Conservation (phyloP, 2,113 vertebrate genomes). For the Gnathonemus echidnorhynchus region DNA sequence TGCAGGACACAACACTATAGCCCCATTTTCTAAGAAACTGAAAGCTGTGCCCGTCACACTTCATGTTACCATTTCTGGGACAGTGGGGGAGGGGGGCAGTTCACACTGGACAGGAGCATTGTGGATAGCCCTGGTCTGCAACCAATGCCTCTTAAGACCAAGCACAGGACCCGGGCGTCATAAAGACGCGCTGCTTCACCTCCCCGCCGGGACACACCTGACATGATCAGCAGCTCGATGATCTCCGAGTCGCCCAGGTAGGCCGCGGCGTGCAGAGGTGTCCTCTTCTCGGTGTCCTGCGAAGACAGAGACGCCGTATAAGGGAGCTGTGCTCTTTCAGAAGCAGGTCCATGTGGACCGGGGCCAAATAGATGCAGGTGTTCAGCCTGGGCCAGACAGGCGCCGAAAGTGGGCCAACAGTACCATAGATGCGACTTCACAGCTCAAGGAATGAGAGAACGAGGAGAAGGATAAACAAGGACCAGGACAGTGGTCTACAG, state of each 20-base stretch:
- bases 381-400: background rate
- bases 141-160: background rate
- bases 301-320: constrained; percentile 33
- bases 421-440: background rate
- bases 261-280: constrained; percentile 92
- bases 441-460: background rate
- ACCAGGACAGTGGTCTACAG: background rate
- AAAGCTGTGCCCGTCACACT: background rate
- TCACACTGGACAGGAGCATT: background rate
- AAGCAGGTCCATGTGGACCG: background rate
- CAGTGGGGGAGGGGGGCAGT: background rate
- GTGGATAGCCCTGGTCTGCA: background rate
- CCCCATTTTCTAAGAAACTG: background rate
- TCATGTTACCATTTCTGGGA: background rate
- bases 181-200: background rate
- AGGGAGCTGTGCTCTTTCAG: background rate
- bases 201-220: constrained; percentile 62
- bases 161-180: background rate
- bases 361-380: background rate
- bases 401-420: background rate
- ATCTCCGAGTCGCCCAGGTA: constrained; percentile 98
- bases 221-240: constrained; percentile 96
- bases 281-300: constrained; percentile 97
- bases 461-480: background rate
- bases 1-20: background rate